Evolutionary conservation across 2,888 invertebrate species (phyloP), one percentile per base, ranked within the genome.

Genomic region (Lapara coniferarum): DNA sequence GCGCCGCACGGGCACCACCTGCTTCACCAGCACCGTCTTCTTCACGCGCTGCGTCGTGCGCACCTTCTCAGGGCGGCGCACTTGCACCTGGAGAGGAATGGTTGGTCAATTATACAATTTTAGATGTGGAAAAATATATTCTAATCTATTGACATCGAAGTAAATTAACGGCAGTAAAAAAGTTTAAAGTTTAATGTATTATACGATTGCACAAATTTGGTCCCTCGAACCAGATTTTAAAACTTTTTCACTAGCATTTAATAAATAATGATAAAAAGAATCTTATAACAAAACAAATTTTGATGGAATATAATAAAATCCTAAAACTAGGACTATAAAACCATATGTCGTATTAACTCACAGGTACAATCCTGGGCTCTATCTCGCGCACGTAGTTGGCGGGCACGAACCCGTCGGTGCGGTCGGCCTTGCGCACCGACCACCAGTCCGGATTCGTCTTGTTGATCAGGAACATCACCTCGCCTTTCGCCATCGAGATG

Each of bases 361-460:
- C 95, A 51, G 95, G 94, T 4, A 97, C 97, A 0, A 98, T 95
- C 73, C 98, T 96, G 0, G 98, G 97, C 76, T 98, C 98, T 66
- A 98, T 95, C 90, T 98, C 98, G 51, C 97, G 95, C 14, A 99
- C 98, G 89, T 99, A 99, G 91, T 98, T 99, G 0, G 98, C 99
- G 0, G 99, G 99, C 5, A 99, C 99, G 89, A 99, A 99, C 1
- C 99, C 99, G 82, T 99, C 99, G 0, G 96, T 95, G 0, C 99
- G 97, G 84, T 98, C 98, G 0, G 96, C 96, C 87, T 98, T 98
- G 14, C 98, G 95, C n/a, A 99, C 98, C 80, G 98, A 98, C 99
- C 99, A 99, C 99, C 99, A 99, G 88, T 99, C 99, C 0, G 97
- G 96, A 91, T 99, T 99, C 10, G 98, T 98, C 92, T 98, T 98